These are phyloP conservation scores for Pristionchus fissidentatus DNA, from an alignment of 2,888 invertebrate genomes.

Conservation along the genomic window DNA sequence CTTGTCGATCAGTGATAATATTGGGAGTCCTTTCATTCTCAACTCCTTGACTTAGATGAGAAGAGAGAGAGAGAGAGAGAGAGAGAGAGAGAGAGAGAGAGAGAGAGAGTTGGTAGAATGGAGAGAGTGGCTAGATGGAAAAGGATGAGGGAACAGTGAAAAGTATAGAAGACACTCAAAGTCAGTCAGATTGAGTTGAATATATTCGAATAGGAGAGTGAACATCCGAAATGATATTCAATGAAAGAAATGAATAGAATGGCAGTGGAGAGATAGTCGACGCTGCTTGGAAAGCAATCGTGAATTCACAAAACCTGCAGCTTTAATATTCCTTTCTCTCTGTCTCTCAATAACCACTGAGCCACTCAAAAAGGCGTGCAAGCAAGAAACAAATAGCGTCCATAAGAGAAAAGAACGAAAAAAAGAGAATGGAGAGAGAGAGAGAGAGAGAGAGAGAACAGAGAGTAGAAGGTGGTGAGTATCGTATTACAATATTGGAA, in stretches of 20 bases:
- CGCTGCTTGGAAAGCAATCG: not conserved
- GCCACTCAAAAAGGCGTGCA: not conserved
- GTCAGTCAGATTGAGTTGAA: not conserved
- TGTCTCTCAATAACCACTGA: not conserved
- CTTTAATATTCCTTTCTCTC: not conserved
- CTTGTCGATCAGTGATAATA: too few relatives aligned
- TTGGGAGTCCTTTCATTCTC: not conserved
- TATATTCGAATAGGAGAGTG: not conserved
- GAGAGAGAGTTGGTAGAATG: not conserved
- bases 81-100: constrained; percentile 3
- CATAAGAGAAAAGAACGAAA: constrained; percentile 6
- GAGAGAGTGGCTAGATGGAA: not conserved
- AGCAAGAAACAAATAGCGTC: not conserved
- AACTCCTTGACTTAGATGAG: not conserved
- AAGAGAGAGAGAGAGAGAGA: constrained; percentile 29
- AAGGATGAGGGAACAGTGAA: not conserved
- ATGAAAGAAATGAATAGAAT: not conserved
- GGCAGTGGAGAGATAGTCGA: not conserved
- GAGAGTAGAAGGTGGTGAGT: constrained; percentile 25
- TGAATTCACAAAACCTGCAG: too few relatives aligned
- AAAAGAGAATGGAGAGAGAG: constrained; percentile 10
- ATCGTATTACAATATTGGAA: constrained; percentile 10
- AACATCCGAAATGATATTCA: not conserved
- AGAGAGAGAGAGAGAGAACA: too few relatives aligned
- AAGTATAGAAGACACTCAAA: not conserved